phyloP scores from a whole-genome alignment of 2,797 vertebrate species.

The Smutsia gigantea region DNA sequence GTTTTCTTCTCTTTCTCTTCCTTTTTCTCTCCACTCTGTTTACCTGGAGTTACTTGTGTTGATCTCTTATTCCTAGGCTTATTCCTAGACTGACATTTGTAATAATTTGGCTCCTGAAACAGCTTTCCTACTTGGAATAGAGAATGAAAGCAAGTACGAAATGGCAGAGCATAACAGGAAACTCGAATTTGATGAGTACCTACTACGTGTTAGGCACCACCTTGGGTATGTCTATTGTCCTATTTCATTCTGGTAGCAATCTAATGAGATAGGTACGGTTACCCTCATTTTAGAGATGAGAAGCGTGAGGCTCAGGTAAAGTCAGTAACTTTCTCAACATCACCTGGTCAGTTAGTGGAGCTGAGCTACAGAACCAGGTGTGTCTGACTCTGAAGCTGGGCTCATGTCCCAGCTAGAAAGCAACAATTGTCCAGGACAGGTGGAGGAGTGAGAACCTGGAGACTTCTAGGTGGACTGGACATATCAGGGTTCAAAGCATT shows the following conservation, averaged over 20 bases:
- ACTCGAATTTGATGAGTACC: neutral
- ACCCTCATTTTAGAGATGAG: neutral
- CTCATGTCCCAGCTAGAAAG: neutral
- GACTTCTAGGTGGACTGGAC: neutral
- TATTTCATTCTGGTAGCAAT: neutral
- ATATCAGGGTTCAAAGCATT: neutral
- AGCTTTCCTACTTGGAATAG: neutral
- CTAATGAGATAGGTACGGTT: neutral
- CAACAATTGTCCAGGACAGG: neutral
- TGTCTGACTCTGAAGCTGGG: neutral
- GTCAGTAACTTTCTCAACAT: neutral
- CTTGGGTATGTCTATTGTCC: neutral
- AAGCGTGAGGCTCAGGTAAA: neutral
- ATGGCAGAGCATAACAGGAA: neutral
- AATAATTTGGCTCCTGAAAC: neutral
- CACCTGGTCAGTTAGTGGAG: neutral
- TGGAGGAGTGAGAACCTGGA: fast-evolving
- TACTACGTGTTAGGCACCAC: neutral
- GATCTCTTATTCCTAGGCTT: neutral
- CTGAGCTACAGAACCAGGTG: neutral
- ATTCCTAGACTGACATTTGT: neutral
- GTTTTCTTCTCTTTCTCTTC: neutral
- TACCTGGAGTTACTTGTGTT: neutral
- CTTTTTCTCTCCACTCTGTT: neutral
- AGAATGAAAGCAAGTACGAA: neutral